These are phyloP conservation scores for Melieria picta DNA, from an alignment of 2,888 invertebrate genomes.

Conservation along the genomic window DNA sequence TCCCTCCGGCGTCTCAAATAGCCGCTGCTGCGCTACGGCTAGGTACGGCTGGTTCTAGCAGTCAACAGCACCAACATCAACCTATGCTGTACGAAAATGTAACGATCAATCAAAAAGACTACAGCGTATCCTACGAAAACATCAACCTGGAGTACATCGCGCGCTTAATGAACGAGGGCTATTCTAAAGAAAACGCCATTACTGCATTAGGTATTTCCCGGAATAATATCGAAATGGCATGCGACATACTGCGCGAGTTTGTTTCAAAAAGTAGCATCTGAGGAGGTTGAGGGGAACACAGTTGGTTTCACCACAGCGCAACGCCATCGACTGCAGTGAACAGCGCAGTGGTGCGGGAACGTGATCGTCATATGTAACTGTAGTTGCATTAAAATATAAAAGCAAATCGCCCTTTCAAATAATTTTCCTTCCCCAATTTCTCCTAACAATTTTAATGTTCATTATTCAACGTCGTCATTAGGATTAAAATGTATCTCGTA, in stretches of 20 bases:
- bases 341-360: neutral
- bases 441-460: neutral
- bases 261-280: slow-evolving; percentile 72
- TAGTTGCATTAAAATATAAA: neutral
- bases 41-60: neutral
- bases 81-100: slow-evolving; percentile 66
- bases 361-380: no score
- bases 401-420: no score
- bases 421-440: neutral
- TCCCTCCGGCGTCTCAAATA: slow-evolving; percentile 36
- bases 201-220: slow-evolving; percentile 91
- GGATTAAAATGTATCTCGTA: no score
- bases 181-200: slow-evolving; percentile 89
- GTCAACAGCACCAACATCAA: slow-evolving; percentile 48
- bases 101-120: slow-evolving; percentile 67
- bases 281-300: slow-evolving; percentile 28
- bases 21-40: slow-evolving; percentile 27
- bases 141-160: slow-evolving; percentile 92
- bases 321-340: slow-evolving; percentile 18
- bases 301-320: slow-evolving; percentile 3
- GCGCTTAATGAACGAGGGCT: slow-evolving; percentile 88
- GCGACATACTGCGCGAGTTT: slow-evolving; percentile 92
- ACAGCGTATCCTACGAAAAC: slow-evolving; percentile 81
- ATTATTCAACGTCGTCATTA: neutral
- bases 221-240: slow-evolving; percentile 95